Conservation (phyloP, 2,888 invertebrate genomes). For the Girardia tigrina region DNA sequence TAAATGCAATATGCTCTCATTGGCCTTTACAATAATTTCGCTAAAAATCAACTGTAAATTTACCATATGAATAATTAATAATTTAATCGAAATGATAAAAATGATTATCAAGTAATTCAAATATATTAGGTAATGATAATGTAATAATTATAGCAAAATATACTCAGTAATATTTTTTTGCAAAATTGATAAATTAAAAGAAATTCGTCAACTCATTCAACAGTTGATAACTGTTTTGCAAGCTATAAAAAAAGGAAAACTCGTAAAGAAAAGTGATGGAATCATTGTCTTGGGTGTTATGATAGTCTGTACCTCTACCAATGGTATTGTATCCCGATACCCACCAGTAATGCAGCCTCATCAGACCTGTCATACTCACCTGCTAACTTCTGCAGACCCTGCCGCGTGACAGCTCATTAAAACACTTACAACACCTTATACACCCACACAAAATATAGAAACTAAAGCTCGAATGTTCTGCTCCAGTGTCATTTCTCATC, state of each 20-base stretch:
- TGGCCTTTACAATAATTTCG: no score
- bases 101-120: no score
- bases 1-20: no score
- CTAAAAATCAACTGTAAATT: no score
- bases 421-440: neutral
- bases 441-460: conserved; percentile 9
- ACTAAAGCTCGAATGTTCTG: conserved; percentile 23
- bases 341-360: conserved; percentile 18
- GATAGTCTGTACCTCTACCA: conserved; percentile 23
- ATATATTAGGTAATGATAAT: no score
- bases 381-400: conserved; percentile 20
- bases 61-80: no score
- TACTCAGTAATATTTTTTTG: no score
- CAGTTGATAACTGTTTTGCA: no score
- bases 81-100: no score
- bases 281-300: conserved; percentile 20
- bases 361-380: conserved; percentile 14
- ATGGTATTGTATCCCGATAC: conserved; percentile 19
- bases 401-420: conserved; percentile 19
- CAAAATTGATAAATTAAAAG: neutral
- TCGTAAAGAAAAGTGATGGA: conserved; percentile 23
- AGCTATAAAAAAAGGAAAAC: neutral
- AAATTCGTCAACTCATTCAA: conserved; percentile 5
- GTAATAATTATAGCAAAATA: no score
- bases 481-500: conserved; percentile 23